A percentile compares a stretch with the other conserved stretches of the same genome.
phyloP scores from a whole-genome alignment of 1,140 invertebrate genomes.

The Pseudomyrmex cubaensis region DNA sequence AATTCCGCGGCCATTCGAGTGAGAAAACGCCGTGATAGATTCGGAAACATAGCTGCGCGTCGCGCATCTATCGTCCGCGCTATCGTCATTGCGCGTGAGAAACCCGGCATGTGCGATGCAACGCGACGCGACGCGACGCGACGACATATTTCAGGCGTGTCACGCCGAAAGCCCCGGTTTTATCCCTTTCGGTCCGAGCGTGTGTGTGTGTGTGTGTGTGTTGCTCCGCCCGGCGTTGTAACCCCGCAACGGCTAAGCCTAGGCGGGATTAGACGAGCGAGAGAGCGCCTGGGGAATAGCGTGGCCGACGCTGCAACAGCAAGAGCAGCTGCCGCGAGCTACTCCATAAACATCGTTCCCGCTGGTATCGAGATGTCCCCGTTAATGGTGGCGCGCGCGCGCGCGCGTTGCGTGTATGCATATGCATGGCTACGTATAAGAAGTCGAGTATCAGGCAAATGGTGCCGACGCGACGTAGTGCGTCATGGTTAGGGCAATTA shows the following conservation, averaged over 20 bases:
- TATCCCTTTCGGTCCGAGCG: constrained; percentile 14
- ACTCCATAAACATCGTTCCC: constrained; percentile 53
- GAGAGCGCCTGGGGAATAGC: constrained; percentile 38
- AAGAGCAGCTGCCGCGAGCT: background rate
- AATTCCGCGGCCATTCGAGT: constrained; percentile 5
- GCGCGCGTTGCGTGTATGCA: constrained; percentile 22
- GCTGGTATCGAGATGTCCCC: constrained; percentile 34
- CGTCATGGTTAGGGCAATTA: constrained; percentile 32
- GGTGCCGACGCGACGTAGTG: background rate
- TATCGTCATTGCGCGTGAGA: constrained; percentile 28
- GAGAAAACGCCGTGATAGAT: constrained; percentile 10
- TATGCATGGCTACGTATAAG: constrained; percentile 49
- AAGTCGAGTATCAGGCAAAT: constrained; percentile 45
- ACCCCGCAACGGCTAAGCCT: constrained; percentile 40
- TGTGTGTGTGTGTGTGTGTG: background rate
- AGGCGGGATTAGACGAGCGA: constrained; percentile 41
- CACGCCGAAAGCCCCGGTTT: constrained; percentile 46
- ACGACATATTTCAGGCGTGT: constrained; percentile 54
- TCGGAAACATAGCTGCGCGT: constrained; percentile 1
- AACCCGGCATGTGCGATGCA: constrained; percentile 19
- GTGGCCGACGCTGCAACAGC: background rate
- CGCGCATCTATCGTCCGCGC: constrained; percentile 7
- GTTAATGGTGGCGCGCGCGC: constrained; percentile 23
- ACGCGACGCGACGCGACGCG: no score
- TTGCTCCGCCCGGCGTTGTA: constrained; percentile 20